These are phyloP conservation scores for Pagetopsis macropterus DNA, from an alignment of 2,797 vertebrate species.

Conservation along the genomic window DNA sequence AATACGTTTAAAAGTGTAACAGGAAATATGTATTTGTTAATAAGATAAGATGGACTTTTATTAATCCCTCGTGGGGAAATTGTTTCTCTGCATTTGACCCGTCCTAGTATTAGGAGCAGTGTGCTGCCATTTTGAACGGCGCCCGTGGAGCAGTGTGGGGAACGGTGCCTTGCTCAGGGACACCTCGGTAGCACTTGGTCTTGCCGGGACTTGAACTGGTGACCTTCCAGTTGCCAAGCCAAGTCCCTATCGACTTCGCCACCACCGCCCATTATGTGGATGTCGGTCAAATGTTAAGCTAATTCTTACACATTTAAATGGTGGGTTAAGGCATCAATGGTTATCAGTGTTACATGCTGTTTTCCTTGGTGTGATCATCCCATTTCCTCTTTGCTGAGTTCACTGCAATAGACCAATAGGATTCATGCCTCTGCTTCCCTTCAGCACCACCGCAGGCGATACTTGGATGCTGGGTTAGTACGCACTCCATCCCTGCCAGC, in stretches of 20 bases:
- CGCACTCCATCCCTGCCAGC: not conserved
- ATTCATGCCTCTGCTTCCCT: not conserved
- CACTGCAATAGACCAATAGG: not conserved
- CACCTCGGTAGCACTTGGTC: too few species aligned
- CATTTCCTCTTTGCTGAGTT: constrained; percentile 11
- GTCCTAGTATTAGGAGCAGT: too few species aligned
- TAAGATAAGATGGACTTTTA: too few species aligned
- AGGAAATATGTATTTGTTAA: not conserved
- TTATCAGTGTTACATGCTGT: not conserved
- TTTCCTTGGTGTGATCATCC: constrained; percentile 7
- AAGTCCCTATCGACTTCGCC: too few species aligned
- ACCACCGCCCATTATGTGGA: not conserved
- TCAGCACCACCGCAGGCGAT: not conserved
- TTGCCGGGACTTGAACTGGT: too few species aligned
- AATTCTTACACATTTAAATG: not conserved
- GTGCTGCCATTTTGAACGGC: too few species aligned
- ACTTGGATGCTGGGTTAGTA: not conserved
- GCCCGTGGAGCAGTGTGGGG: too few species aligned
- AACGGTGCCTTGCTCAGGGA: too few species aligned
- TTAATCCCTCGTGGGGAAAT: too few species aligned
- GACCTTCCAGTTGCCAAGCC: too few species aligned
- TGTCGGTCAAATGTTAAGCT: too few species aligned
- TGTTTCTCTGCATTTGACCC: too few species aligned
- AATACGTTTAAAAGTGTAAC: not conserved
- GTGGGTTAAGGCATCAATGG: not conserved